Evolutionary conservation across 2,888 invertebrate genomes (phyloP), one percentile per base, ranked within the genome.

Genomic region (Baronia brevicornis): DNA sequence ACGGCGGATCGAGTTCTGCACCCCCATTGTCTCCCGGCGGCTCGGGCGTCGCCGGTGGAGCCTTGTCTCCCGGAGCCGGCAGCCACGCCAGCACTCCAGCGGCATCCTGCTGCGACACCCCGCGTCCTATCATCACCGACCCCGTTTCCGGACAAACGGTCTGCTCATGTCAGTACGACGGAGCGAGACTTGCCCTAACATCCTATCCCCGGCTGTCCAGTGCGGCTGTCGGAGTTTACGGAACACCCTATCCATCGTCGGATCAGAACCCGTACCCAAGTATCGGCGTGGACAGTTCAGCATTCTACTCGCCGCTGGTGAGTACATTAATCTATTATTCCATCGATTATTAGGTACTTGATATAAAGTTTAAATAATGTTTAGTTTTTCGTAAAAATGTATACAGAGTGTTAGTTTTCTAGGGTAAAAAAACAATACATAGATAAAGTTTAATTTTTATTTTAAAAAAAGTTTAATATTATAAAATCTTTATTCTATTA

Each of bases 301-400:
- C 96, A 34, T 97, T 97, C 85, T 96, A 96, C 84, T 94, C 96
- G 43, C 95, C 96, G 51, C 74, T 97, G 92, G 96, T 97, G 88
- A 91, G 96, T 91, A 61, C 37, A 28, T 21, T 24, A 17, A 37
- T 20, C 19, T 32, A 6, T 17, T n/a, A n/a, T n/a, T n/a, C n/a
- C n/a, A n/a, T n/a, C n/a, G n/a, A n/a, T n/a, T n/a, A n/a, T n/a
- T n/a, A n/a, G n/a, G n/a, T n/a, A n/a, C n/a, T n/a, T n/a, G n/a
- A n/a, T n/a, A n/a, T n/a, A n/a, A n/a, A n/a, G n/a, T n/a, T n/a
- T n/a, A n/a, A n/a, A n/a, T n/a, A n/a, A n/a, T n/a, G n/a, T n/a
- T n/a, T n/a, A n/a, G n/a, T n/a, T n/a, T n/a, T n/a, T n/a, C n/a
- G n/a, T n/a, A n/a, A n/a, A n/a, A n/a, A n/a, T n/a, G n/a, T n/a